These are phyloP conservation scores for Eciton burchellii DNA, from an alignment of 1,140 invertebrate species.

Conservation along the genomic window DNA sequence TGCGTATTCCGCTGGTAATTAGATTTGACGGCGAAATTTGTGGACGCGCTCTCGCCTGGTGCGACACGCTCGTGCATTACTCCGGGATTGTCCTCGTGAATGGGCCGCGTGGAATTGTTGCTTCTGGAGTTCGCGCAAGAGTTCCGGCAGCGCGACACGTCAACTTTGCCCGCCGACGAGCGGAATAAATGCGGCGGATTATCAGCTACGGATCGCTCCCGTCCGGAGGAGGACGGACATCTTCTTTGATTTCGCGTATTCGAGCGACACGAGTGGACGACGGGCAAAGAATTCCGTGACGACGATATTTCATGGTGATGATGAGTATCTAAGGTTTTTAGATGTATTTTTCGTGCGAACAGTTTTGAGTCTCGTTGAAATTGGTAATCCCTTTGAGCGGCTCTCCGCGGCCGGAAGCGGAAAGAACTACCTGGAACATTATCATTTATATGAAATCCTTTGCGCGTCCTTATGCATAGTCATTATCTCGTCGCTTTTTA, in stretches of 20 bases:
- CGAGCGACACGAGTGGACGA: neutral
- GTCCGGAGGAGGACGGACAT: neutral
- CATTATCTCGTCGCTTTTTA: conserved; percentile 78
- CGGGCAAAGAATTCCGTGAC: conserved; percentile 26
- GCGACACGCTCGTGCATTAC: conserved; percentile 32
- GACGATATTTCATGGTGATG: neutral
- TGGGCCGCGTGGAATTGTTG: conserved; percentile 9
- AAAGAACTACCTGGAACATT: conserved; percentile 78
- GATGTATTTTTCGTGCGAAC: conserved; percentile 75
- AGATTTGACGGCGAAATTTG: conserved; percentile 48
- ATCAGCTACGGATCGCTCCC: neutral
- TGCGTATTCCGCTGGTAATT: conserved; percentile 55
- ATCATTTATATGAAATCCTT: conserved; percentile 85
- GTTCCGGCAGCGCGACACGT: neutral
- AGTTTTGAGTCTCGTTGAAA: conserved; percentile 78
- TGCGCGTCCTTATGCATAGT: conserved; percentile 82
- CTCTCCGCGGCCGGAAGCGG: conserved; percentile 68
- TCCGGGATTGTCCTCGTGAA: conserved; percentile 21
- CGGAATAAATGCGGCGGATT: neutral
- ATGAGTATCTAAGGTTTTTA: conserved; percentile 66
- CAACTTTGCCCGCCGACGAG: neutral
- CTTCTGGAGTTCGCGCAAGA: neutral
- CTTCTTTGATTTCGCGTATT: conserved; percentile 4
- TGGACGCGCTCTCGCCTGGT: conserved; percentile 20
- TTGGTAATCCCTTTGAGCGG: conserved; percentile 82